Evolutionary conservation across 2,888 invertebrate species (phyloP).

Genomic region (Machimus rusticus): DNA sequence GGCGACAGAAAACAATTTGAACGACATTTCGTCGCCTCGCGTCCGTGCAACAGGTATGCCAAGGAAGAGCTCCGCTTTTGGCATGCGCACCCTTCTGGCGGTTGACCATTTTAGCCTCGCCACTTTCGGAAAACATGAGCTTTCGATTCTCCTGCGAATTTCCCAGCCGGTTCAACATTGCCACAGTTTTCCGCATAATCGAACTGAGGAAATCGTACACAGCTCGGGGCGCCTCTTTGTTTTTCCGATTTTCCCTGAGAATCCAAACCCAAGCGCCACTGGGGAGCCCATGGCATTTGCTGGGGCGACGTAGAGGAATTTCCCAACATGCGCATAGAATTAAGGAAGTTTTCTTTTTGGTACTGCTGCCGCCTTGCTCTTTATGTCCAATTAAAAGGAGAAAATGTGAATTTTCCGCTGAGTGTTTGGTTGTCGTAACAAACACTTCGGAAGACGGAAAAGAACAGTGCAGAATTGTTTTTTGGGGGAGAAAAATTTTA

Average conservation of each 20-base stretch:
- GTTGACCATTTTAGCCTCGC: background rate
- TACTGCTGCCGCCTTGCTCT: background rate
- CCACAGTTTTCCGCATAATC: background rate
- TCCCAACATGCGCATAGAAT: slow-evolving; percentile 29
- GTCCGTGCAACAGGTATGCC: background rate
- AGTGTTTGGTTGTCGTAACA: slow-evolving; percentile 14
- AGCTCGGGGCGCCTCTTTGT: background rate
- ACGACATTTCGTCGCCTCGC: background rate
- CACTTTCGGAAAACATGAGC: background rate
- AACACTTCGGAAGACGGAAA: slow-evolving; percentile 2
- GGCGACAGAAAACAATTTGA: background rate
- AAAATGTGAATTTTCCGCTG: slow-evolving; percentile 16
- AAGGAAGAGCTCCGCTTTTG: background rate
- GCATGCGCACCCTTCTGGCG: background rate
- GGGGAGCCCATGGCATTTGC: background rate
- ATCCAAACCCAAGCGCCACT: background rate
- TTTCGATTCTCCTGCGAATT: background rate
- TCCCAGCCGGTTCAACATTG: background rate
- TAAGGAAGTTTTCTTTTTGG: background rate
- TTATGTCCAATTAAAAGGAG: background rate
- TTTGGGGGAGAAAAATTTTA: background rate
- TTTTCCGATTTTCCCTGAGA: background rate
- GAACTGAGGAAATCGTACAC: background rate
- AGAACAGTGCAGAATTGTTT: background rate
- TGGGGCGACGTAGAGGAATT: background rate